Base-by-base conservation (phyloP, 2,113 vertebrate genomes). In the Dipodomys spectabilis region DNA sequence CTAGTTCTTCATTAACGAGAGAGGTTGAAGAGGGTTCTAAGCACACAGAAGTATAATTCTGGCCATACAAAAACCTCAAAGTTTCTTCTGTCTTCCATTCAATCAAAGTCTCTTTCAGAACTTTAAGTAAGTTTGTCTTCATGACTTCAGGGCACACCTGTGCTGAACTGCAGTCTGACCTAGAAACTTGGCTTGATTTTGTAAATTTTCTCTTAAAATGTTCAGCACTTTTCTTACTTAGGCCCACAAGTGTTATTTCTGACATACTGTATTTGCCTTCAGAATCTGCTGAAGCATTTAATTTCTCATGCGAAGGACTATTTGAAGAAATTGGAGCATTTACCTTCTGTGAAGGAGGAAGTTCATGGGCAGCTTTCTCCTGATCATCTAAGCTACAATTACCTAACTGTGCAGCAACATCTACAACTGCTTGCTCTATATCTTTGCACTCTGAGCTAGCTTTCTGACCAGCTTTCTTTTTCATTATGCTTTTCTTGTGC, bases 81-180 rank as follows among this genome's bases (percentile, higher is more conserved):
- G 99, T 99, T 91, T 99, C 99, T 25, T 98, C 98, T 19, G 99
- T 99, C 96, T 98, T 98, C 99, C 99, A 99, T 35, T 99, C 99
- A 1, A 0, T 97, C 91, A 99, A 97, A 0, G 99, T 99, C 85
- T 96, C 96, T 78, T 95, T 98, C 83, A 99, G 98, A 71, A 90
- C 74, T 88, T 98, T 96, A 19, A 99, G 96, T 64, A 99, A 98
- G 91, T 95, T 98, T 65, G 78, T 82, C 86, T 97, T 99, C 84
- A 95, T 86, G n/a, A 68, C 65, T 53, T 95, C 88, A 97, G 45
- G 35, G 95, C 92, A 93, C 25, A 95, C 83, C 2, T 78, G 95
- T 25, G 32, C 45, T 79, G 87, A 65, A 82, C 86, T 95, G 72
- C 75, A 82, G n/a, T 44, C 49, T 91, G 60, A 49, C 35, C 71